These are phyloP conservation scores for Drosophila emarginata DNA, from an alignment of 2,888 invertebrate species.

Conservation along the genomic window DNA sequence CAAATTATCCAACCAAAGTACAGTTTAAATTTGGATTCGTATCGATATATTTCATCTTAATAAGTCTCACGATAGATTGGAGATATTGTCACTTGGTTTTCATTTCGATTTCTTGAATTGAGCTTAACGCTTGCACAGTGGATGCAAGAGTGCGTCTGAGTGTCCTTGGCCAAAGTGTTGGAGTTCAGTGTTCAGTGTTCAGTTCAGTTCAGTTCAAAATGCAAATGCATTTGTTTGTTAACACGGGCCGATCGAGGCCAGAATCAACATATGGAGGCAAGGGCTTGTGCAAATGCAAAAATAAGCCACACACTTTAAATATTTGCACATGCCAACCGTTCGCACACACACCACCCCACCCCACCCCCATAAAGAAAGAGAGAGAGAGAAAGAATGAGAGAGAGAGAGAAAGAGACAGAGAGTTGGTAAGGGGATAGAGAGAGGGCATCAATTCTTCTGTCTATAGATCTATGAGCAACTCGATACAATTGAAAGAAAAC, in stretches of 20 bases:
- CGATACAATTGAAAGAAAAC: constrained; percentile 26
- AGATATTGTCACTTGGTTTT: too few relatives aligned
- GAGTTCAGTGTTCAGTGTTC: constrained; percentile 5
- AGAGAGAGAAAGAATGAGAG: background rate
- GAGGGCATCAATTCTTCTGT: background rate
- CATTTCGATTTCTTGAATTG: too few relatives aligned
- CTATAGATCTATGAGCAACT: constrained; percentile 27
- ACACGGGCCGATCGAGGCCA: background rate
- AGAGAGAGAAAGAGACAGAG: constrained; percentile 9
- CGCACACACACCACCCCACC: background rate
- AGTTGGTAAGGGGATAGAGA: background rate
- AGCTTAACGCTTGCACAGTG: too few relatives aligned
- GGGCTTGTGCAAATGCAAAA: constrained; percentile 14
- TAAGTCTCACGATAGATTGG: too few relatives aligned
- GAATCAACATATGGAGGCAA: constrained; percentile 1
- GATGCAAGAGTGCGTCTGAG: too few relatives aligned
- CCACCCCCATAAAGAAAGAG: constrained; percentile 11
- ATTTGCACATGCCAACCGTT: constrained; percentile 30
- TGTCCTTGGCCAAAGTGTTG: constrained; percentile 5
- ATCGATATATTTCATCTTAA: too few relatives aligned
- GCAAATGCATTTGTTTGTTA: constrained; percentile 10
- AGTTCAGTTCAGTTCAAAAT: background rate
- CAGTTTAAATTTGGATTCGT: too few relatives aligned
- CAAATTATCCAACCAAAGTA: too few relatives aligned
- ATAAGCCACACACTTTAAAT: constrained; percentile 27